Base-by-base conservation (phyloP, 2,113 vertebrate genomes). In the Hipposideros armiger region DNA sequence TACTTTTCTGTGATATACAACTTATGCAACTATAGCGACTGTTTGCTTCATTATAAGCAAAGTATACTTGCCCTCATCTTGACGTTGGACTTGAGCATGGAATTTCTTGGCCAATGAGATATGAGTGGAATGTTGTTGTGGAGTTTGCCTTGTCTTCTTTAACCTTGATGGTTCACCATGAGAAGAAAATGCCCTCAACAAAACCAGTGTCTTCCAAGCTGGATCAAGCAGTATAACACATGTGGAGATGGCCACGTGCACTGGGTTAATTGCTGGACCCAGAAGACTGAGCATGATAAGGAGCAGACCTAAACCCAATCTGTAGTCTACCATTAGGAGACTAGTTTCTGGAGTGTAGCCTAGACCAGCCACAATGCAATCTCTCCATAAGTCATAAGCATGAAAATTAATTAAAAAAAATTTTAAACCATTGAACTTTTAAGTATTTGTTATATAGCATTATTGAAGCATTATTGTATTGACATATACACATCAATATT, bases 111-210 rank as follows among this genome's bases (percentile, higher is more conserved):
- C 42, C 19, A 47, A n/a, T 15, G 15, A 4, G 3, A 70, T 94
- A 9, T 56, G 76, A 91, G 20, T 56, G 32, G 47, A 85, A 74
- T 62, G 50, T 67, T 17, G 3, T 36, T 66, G 9, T 56, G 13
- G 14, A 85, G 26, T 52, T 81, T 11, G 32, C 0, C 14, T 89
- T 87, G 66, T 17, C 30, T 96, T 88, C 17, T n/a, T 58, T 62
- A 74, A 92, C 42, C 7, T 7, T 90, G 26, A 28, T 62, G 10
- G 67, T 42, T 73, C 54, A 50, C 32, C n/a, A 42, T 74, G 9
- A n/a, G 52, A 88, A 73, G 26, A 91, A 95, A 87, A 94, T 91
- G 40, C 16, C n/a, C 32, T 42, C 6, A 83, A 64, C 28, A 64
- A 81, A 74, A 2, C 20, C 26, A 67, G 15, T 84, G 4, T 45